phyloP scores from a whole-genome alignment of 2,888 invertebrate species.

The Pheosia tremula region DNA sequence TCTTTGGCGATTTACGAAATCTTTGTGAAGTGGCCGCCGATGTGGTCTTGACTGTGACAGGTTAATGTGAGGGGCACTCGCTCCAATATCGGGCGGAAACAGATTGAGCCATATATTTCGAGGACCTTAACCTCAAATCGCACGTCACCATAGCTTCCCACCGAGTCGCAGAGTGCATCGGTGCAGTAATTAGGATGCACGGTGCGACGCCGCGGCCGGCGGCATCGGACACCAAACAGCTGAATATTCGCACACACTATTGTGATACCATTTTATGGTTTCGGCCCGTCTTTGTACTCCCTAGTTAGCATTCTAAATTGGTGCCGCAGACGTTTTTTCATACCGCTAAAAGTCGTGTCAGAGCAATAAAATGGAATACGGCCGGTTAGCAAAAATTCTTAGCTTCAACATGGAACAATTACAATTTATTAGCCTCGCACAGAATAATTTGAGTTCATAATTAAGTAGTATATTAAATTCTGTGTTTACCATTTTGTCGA shows the following conservation, averaged over 20 bases:
- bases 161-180: conserved; percentile 64
- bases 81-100: conserved; percentile 29
- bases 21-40: conserved; percentile 1
- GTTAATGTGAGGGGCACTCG: conserved; percentile 12
- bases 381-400: conserved; percentile 53
- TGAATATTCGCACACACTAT: conserved; percentile 81
- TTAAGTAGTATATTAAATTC: conserved; percentile 48
- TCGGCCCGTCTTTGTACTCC: conserved; percentile 75
- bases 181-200: conserved; percentile 77
- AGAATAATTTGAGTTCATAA: conserved; percentile 53
- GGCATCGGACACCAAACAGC: conserved; percentile 73
- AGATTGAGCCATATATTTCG: conserved; percentile 29
- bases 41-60: conserved; percentile 8
- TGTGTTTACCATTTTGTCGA: conserved; percentile 40
- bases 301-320: conserved; percentile 81
- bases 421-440: conserved; percentile 52
- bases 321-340: conserved; percentile 76
- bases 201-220: conserved; percentile 62
- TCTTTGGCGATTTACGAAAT: background rate
- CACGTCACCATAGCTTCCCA: conserved; percentile 64
- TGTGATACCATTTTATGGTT: conserved; percentile 82
- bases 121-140: conserved; percentile 50
- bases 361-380: conserved; percentile 69
- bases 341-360: conserved; percentile 78
- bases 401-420: conserved; percentile 61